phyloP scores from a whole-genome alignment of 2,797 vertebrate genomes.

The Falco rusticolus region DNA sequence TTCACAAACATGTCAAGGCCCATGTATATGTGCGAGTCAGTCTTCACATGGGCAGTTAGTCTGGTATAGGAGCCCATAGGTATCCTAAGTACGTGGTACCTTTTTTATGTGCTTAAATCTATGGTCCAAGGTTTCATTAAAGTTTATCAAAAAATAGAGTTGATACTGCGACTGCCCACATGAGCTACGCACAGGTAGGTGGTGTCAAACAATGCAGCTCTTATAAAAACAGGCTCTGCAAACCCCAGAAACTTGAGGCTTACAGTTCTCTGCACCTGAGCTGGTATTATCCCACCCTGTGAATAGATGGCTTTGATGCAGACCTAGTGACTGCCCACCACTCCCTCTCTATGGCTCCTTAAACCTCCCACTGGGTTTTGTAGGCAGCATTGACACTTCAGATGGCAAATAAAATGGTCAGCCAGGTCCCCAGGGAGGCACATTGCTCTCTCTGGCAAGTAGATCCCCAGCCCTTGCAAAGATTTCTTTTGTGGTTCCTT shows the following conservation, averaged over 20 bases:
- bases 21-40: fast-evolving
- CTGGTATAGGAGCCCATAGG: not conserved
- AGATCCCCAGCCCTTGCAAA: not conserved
- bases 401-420: not conserved
- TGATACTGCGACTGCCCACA: not conserved
- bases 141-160: not conserved
- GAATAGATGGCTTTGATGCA: not conserved
- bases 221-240: not conserved
- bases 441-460: fast-evolving
- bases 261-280: not conserved
- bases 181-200: not conserved
- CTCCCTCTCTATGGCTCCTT: not conserved
- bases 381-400: not conserved
- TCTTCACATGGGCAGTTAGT: not conserved
- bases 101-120: not conserved
- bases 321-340: not conserved
- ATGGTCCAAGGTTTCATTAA: not conserved
- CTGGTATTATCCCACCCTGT: not conserved
- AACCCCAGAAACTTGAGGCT: not conserved
- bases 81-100: too few species aligned
- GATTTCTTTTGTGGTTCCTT: not conserved
- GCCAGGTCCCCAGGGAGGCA: not conserved
- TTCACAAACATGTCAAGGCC: not conserved
- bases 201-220: not conserved
- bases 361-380: not conserved